Evolutionary conservation across 2,888 invertebrate genomes (phyloP), one percentile per base, ranked within the genome.

Genomic region (Agrochola lychnidis): DNA sequence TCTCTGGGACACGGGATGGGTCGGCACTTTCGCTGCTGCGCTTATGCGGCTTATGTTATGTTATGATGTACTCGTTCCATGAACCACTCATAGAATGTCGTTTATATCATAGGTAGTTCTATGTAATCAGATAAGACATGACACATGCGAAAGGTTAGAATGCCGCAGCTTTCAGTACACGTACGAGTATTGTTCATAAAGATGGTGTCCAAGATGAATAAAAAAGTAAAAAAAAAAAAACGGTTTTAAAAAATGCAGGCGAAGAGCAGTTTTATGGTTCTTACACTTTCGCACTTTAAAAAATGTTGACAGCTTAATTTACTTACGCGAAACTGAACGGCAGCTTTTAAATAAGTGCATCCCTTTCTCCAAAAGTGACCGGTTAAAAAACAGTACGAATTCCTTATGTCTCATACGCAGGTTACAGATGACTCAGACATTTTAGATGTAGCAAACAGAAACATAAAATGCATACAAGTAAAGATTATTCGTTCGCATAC

Each of bases 1-100:
- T 88, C 66, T 85, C 69, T 78, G 87, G 86, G 84, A 85, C 83
- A 73, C 77, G 71, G 70, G 87, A 81, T 81, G 85, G 87, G 84
- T 74, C 76, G 77, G 66, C 70, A 81, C 81, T 73, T 71, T 84
- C 77, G 73, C 78, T 71, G 79, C 75, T 61, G 70, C 79, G 70
- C 59, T 86, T 83, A 66, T 61, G 40, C 25, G 72, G 70, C 59
- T 86, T 83, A 66, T 61, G 40, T 86, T 83, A 66, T 61, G 40
- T 36, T 73, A 66, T 70, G 53, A 56, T 72, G 56, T 80, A 79
- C 68, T 80, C 51, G 51, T 82, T 74, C 81, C 73, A 77, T 45
- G 81, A 86, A 84, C 69, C 64, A 70, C 68, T 76, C 59, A 73
- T 76, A 79, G 53, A 63, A 83, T 73, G 71, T 45, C 63, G 73